phyloP scores from a whole-genome alignment of 2,113 vertebrate genomes.

The Numenius arquata region DNA sequence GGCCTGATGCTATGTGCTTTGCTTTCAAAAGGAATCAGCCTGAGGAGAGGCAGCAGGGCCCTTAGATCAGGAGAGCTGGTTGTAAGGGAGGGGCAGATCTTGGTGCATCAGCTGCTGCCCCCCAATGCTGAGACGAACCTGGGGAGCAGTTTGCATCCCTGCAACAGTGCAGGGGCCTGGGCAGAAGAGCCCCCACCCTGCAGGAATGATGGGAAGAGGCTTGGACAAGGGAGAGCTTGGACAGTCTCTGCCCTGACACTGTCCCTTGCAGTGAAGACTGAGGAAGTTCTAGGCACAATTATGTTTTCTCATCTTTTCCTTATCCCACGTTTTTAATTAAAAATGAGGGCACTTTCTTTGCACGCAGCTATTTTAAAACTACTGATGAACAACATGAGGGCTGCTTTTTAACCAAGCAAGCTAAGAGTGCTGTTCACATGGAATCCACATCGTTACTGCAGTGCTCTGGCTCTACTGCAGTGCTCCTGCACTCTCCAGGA shows the following conservation, averaged over 20 bases:
- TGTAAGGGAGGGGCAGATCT: neutral
- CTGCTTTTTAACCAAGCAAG: neutral
- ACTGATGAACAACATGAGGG: neutral
- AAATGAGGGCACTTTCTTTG: neutral
- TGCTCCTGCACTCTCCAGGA: neutral
- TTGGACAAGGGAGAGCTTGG: neutral
- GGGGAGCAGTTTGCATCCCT: neutral
- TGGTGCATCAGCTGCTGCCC: neutral
- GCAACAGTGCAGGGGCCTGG: fast-evolving
- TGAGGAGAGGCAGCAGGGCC: conserved; percentile 53
- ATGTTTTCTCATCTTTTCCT: neutral
- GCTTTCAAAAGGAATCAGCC: conserved; percentile 61
- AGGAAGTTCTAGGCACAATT: neutral
- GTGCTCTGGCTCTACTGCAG: neutral
- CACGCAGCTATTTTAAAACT: neutral
- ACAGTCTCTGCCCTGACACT: neutral
- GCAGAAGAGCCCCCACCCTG: neutral
- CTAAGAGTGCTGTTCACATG: neutral
- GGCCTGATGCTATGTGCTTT: conserved; percentile 26
- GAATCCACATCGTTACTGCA: neutral
- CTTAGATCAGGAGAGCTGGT: neutral
- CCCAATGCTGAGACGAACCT: fast-evolving
- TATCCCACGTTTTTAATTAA: neutral
- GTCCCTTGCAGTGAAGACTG: neutral
- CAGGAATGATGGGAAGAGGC: neutral